Conservation (phyloP, 1,140 invertebrate species). For the Chironomus tepperi region DNA sequence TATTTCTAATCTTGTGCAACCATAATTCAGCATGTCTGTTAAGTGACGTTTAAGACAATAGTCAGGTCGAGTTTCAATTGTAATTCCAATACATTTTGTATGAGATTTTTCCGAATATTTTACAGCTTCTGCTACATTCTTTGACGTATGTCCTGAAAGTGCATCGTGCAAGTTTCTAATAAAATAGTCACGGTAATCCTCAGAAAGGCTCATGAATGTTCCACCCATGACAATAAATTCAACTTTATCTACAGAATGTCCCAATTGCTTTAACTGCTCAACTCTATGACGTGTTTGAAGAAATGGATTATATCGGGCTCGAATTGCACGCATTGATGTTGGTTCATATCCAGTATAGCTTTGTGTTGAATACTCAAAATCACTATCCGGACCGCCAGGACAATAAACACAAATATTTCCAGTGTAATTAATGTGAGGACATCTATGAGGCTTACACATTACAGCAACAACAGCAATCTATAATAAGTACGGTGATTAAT, state of each 20-base stretch:
- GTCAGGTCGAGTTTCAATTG: slow-evolving; percentile 98
- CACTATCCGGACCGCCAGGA: slow-evolving; percentile 98
- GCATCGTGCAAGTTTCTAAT: slow-evolving; percentile 98
- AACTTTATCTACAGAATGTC: slow-evolving; percentile 97
- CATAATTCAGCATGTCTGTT: slow-evolving; percentile 94
- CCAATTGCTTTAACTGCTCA: slow-evolving; percentile 91
- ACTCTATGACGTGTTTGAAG: slow-evolving; percentile 90
- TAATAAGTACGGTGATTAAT: slow-evolving; percentile 29
- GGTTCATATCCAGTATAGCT: slow-evolving; percentile 99
- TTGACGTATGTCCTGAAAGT: slow-evolving; percentile 88
- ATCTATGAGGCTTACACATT: slow-evolving; percentile 99
- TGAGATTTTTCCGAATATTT: slow-evolving; percentile 89
- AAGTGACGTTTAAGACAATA: slow-evolving; percentile 96
- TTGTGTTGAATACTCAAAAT: slow-evolving; percentile 99
- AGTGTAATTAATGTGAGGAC: slow-evolving; percentile 98
- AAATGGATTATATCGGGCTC: slow-evolving; percentile 95
- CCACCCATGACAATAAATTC: slow-evolving; percentile 99
- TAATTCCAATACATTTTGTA: slow-evolving; percentile 98
- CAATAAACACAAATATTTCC: slow-evolving; percentile 99
- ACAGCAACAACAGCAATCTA: slow-evolving; percentile 97
- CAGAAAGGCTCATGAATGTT: slow-evolving; percentile 96
- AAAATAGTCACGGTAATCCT: slow-evolving; percentile 97
- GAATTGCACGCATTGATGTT: slow-evolving; percentile 97
- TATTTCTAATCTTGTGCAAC: slow-evolving; percentile 86
- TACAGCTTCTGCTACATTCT: slow-evolving; percentile 88